Percentiles rank a stretch among this genome's conserved stretches.
phyloP scores from a whole-genome alignment of 2,888 invertebrate genomes.

The Aproaerema taeniolella region DNA sequence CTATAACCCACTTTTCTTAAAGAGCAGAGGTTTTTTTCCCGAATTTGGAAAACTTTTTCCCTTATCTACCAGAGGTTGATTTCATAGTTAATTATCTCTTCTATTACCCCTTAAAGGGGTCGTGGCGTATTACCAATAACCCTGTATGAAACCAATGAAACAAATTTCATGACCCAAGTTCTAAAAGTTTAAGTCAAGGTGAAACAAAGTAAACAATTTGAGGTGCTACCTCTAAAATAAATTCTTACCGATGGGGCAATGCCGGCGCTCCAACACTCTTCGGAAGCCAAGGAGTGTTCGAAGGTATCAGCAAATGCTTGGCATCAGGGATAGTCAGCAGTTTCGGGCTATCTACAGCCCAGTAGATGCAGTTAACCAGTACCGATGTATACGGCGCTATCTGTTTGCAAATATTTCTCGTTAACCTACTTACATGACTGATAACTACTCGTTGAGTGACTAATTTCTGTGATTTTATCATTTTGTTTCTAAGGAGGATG shows the following conservation, averaged over 20 bases:
- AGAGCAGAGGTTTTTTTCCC: too few species aligned
- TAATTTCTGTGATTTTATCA: constrained; percentile 1
- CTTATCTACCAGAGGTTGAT: too few species aligned
- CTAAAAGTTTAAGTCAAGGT: too few species aligned
- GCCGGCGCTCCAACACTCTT: constrained; percentile 92
- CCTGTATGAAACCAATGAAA: too few species aligned
- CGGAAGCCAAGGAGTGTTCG: constrained; percentile 95
- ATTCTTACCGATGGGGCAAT: constrained; percentile 82
- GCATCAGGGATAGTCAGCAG: constrained; percentile 98
- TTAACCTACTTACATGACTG: constrained; percentile 12
- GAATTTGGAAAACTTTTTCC: too few species aligned
- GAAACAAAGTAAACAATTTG: too few species aligned
- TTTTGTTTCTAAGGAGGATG: not conserved
- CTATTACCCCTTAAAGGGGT: too few species aligned
- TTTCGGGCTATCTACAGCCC: constrained; percentile 98
- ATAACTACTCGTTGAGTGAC: constrained; percentile 5
- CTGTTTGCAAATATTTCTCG: constrained; percentile 39
- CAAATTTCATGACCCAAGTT: too few species aligned
- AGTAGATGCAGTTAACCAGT: constrained; percentile 98
- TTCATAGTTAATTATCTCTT: too few species aligned
- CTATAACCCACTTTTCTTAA: too few species aligned
- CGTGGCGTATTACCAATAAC: too few species aligned
- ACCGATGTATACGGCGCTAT: constrained; percentile 99
- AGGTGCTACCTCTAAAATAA: not conserved
- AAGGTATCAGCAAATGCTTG: constrained; percentile 92